Conservation (phyloP, 1,140 invertebrate genomes). For the Bombus sylvicola region DNA sequence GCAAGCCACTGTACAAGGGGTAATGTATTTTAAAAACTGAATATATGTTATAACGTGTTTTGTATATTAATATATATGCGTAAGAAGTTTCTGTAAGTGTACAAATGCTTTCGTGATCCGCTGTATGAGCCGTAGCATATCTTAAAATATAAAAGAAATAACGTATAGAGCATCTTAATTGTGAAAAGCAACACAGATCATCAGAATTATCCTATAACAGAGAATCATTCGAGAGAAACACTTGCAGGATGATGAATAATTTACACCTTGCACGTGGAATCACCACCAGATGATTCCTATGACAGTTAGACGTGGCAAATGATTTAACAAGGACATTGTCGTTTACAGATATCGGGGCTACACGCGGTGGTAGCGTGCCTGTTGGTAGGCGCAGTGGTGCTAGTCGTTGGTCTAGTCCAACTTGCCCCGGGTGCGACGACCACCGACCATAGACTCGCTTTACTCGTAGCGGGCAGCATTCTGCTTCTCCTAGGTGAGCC, state of each 20-base stretch:
- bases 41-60: no score
- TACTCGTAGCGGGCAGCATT: constrained; percentile 86
- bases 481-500: constrained; percentile 79
- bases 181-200: no score
- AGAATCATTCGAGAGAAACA: neutral
- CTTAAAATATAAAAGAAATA: no score
- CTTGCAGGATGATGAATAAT: neutral
- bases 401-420: constrained; percentile 92
- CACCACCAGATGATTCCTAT: neutral
- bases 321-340: constrained; percentile 49
- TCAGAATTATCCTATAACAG: no score
- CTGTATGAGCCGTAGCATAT: no score
- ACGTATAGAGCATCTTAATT: no score
- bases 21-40: no score
- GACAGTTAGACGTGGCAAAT: neutral
- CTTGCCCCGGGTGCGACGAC: constrained; percentile 91
- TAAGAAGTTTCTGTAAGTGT: no score
- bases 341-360: constrained; percentile 86
- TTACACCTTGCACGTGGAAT: neutral
- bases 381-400: constrained; percentile 88
- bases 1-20: no score
- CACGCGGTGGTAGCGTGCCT: constrained; percentile 90
- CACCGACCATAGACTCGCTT: constrained; percentile 88
- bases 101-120: no score
- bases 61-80: no score